Conservation (phyloP, 2,113 vertebrate species). For the Nycticryphes semicollaris region DNA sequence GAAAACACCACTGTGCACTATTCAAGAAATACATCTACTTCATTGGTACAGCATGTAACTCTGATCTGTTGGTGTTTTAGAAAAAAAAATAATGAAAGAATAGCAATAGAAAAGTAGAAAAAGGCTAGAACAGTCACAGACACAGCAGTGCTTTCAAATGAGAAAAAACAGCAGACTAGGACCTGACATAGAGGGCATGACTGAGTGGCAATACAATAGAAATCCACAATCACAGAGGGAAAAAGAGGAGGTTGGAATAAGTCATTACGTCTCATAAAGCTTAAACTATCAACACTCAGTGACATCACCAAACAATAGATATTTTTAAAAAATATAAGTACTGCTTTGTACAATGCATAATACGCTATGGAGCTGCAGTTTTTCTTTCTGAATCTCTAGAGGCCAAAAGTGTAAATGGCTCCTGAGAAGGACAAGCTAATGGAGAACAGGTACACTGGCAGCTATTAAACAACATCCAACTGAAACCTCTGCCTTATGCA, state of each 20-base stretch:
- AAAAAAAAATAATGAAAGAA: background rate
- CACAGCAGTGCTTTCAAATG: background rate
- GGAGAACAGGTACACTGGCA: background rate
- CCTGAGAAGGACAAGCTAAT: background rate
- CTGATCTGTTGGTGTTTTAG: background rate
- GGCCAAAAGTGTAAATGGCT: background rate
- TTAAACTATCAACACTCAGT: background rate
- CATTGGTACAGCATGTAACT: background rate
- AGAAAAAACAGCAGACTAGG: background rate
- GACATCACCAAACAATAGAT: background rate
- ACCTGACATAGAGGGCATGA: background rate
- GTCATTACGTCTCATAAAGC: background rate
- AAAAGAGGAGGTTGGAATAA: background rate
- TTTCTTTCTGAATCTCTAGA: background rate
- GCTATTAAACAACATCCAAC: background rate
- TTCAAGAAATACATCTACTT: background rate
- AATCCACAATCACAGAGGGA: background rate
- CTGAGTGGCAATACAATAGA: background rate
- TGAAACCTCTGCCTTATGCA: background rate
- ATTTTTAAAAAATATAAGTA: background rate
- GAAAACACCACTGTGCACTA: background rate
- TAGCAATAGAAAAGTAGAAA: background rate
- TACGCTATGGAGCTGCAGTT: background rate
- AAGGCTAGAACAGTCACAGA: background rate
- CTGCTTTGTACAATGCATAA: background rate